These are phyloP conservation scores for Odontocerum albicorne DNA, from an alignment of 2,888 invertebrate genomes.

Conservation along the genomic window DNA sequence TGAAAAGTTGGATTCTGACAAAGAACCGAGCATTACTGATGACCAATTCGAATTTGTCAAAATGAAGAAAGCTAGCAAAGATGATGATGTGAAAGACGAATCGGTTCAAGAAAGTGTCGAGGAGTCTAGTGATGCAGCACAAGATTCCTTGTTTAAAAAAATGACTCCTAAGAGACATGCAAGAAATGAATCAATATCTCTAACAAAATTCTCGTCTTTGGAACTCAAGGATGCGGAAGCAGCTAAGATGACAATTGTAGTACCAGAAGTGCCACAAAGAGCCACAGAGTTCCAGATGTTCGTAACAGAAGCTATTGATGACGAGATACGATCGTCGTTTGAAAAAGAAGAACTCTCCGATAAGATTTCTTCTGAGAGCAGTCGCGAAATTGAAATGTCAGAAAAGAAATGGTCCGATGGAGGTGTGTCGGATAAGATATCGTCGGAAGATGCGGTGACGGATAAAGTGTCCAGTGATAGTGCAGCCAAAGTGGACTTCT, in stretches of 20 bases:
- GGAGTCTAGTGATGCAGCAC: conserved; percentile 26
- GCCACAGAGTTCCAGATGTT: conserved; percentile 50
- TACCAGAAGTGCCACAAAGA: conserved; percentile 42
- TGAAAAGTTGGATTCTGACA: conserved; percentile 51
- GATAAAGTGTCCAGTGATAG: conserved; percentile 55
- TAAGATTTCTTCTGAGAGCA: conserved; percentile 57
- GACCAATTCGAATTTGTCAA: conserved; percentile 40
- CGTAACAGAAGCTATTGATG: conserved; percentile 55
- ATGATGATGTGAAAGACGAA: conserved; percentile 3
- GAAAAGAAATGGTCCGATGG: conserved; percentile 56
- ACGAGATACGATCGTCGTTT: conserved; percentile 45
- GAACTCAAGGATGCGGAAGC: conserved; percentile 46
- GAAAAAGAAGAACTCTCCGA: conserved; percentile 55
- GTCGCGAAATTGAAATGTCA: conserved; percentile 55
- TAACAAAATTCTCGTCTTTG: conserved; percentile 46
- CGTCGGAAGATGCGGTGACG: conserved; percentile 57
- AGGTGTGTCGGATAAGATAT: conserved; percentile 55
- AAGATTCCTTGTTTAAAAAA: conserved; percentile 50
- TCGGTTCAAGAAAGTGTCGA: background rate
- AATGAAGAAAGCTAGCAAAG: conserved; percentile 15
- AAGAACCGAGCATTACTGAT: conserved; percentile 41
- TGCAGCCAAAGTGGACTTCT: conserved; percentile 22
- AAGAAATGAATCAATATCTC: conserved; percentile 53
- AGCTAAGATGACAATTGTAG: conserved; percentile 41
- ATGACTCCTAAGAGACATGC: conserved; percentile 54